Evolutionary conservation across 2,888 invertebrate species (phyloP).

Genomic region (Brachyptera risi): DNA sequence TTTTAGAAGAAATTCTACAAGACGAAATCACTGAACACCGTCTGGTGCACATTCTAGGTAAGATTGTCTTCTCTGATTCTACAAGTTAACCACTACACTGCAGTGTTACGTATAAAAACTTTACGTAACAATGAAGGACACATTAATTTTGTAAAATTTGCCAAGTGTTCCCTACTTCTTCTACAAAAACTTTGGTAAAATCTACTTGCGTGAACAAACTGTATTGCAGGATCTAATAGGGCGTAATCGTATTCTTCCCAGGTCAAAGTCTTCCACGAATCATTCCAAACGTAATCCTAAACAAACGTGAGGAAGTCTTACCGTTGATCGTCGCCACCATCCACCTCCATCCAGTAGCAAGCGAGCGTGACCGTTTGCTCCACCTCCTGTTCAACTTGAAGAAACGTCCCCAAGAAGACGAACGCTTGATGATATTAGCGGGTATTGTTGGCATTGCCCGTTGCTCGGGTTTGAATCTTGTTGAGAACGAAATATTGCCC

Average conservation of each 20-base stretch:
- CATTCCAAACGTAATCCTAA: slow-evolving; percentile 63
- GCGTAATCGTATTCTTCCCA: too few relatives aligned
- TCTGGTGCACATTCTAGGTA: slow-evolving; percentile 27
- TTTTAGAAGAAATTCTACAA: slow-evolving; percentile 32
- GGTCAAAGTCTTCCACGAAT: slow-evolving; percentile 57
- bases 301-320: slow-evolving; percentile 65
- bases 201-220: too few relatives aligned
- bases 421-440: slow-evolving; percentile 55
- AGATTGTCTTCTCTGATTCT: too few relatives aligned
- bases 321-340: slow-evolving; percentile 60
- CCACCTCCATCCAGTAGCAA: slow-evolving; percentile 54
- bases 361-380: slow-evolving; percentile 58
- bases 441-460: slow-evolving; percentile 49
- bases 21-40: slow-evolving; percentile 28
- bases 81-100: too few relatives aligned
- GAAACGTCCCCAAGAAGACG: slow-evolving; percentile 63
- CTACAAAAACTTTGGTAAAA: too few relatives aligned
- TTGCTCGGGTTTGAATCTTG: slow-evolving; percentile 47
- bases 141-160: too few relatives aligned
- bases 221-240: too few relatives aligned
- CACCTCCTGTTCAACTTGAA: slow-evolving; percentile 66
- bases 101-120: too few relatives aligned
- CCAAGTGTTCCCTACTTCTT: too few relatives aligned
- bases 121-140: too few relatives aligned
- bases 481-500: slow-evolving; percentile 64